These are phyloP conservation scores for Mercenaria mercenaria DNA, from an alignment of 1,140 invertebrate genomes.

Conservation along the genomic window DNA sequence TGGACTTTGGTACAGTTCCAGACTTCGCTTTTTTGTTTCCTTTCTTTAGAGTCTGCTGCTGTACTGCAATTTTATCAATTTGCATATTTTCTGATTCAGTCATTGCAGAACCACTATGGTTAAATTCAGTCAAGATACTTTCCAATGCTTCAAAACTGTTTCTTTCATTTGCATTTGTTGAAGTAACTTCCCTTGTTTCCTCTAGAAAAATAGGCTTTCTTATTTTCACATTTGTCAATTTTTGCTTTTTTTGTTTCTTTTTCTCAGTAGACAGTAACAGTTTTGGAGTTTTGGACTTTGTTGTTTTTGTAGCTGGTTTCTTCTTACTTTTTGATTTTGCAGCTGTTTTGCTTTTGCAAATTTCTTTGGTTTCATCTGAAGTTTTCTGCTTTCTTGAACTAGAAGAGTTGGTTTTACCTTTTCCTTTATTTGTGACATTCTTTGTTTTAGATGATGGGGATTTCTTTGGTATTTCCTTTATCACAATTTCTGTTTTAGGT, in stretches of 20 bases:
- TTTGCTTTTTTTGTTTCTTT: neutral
- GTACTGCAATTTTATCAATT: neutral
- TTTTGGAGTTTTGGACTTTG: neutral
- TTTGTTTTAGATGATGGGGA: neutral
- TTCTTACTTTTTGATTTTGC: neutral
- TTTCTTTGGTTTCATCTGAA: neutral
- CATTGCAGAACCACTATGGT: neutral
- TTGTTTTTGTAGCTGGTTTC: neutral
- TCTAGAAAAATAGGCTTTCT: neutral
- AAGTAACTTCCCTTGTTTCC: neutral
- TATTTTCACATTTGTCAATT: neutral
- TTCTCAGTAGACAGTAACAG: neutral
- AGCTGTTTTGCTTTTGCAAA: neutral
- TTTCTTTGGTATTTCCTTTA: neutral
- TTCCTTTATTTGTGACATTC: neutral
- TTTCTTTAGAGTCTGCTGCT: neutral
- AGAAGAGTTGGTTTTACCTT: neutral
- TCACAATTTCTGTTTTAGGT: neutral
- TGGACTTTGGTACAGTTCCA: neutral
- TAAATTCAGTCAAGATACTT: conserved; percentile 17
- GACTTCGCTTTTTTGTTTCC: neutral
- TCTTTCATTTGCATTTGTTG: neutral
- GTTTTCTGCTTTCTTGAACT: neutral
- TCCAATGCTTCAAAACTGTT: conserved; percentile 2
- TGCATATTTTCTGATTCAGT: neutral